Evolutionary conservation across 2,113 vertebrate species (phyloP).

Genomic region (Lamprotornis superbus): DNA sequence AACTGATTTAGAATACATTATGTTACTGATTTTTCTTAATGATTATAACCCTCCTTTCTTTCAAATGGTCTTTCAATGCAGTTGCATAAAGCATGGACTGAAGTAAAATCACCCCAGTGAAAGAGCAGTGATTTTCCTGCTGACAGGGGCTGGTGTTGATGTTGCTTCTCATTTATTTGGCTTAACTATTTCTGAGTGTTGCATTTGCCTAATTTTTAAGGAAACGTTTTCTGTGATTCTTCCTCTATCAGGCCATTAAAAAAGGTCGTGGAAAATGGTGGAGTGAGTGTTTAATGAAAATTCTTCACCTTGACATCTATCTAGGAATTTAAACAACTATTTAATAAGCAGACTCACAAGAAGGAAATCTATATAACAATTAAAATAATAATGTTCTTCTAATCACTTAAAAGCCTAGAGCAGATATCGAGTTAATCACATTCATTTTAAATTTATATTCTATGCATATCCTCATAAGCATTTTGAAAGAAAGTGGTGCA

Average conservation of each 20-base stretch:
- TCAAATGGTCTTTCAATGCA: neutral
- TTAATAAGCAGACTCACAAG: conserved; percentile 61
- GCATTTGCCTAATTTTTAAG: neutral
- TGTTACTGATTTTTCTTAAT: neutral
- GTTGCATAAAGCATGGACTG: neutral
- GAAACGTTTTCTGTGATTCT: neutral
- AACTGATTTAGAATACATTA: neutral
- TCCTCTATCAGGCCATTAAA: neutral
- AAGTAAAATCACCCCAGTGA: neutral
- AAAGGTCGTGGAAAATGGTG: neutral
- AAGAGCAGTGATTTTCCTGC: neutral
- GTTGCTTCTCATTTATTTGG: neutral
- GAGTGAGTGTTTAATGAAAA: conserved; percentile 52
- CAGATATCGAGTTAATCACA: conserved; percentile 66
- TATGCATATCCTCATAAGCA: conserved; percentile 55
- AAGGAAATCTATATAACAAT: conserved; percentile 68
- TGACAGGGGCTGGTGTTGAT: neutral
- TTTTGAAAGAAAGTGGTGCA: conserved; percentile 71
- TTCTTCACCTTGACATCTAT: conserved; percentile 40
- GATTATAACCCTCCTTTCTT: neutral
- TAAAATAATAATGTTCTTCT: conserved; percentile 73
- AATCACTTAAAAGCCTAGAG: conserved; percentile 67
- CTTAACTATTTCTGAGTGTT: neutral
- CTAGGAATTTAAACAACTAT: conserved; percentile 65
- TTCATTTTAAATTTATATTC: conserved; percentile 71